These are phyloP conservation scores for Mamestra brassicae DNA, from an alignment of 2,888 invertebrate genomes.

Conservation along the genomic window DNA sequence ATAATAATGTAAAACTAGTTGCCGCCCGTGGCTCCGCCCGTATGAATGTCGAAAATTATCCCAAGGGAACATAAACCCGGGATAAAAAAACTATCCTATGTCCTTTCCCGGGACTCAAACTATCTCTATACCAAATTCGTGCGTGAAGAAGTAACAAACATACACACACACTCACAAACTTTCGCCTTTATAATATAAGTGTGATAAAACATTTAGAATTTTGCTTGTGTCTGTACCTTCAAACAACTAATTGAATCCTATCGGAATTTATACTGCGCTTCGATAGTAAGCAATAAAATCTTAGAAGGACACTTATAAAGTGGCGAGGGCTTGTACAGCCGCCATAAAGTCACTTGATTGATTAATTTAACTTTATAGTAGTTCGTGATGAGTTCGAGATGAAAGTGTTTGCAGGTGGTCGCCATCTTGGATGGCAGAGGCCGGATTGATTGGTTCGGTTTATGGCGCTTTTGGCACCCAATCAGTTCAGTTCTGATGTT, in stretches of 20 bases:
- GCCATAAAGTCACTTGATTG: constrained; percentile 63
- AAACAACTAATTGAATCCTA: constrained; percentile 56
- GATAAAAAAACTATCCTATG: too few species aligned
- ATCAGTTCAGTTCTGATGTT: neutral
- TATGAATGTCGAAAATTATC: too few species aligned
- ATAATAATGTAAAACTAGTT: too few species aligned
- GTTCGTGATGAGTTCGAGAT: constrained; percentile 66
- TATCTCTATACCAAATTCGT: too few species aligned
- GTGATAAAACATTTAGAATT: too few species aligned
- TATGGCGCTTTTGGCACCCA: constrained; percentile 21
- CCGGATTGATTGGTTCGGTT: constrained; percentile 37
- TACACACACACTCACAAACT: too few species aligned
- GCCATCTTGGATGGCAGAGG: constrained; percentile 32
- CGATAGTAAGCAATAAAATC: constrained; percentile 66
- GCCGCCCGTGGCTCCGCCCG: too few species aligned
- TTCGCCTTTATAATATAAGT: too few species aligned
- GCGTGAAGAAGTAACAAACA: too few species aligned
- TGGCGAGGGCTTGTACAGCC: constrained; percentile 52
- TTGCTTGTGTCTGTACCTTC: neutral
- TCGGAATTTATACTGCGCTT: constrained; percentile 60
- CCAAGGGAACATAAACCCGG: too few species aligned
- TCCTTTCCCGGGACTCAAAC: too few species aligned
- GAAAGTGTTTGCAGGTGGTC: constrained; percentile 62
- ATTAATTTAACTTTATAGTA: constrained; percentile 68
- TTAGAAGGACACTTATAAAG: constrained; percentile 60